Percentiles rank a stretch among this genome's conserved stretches.
Evolutionary conservation across 2,113 vertebrate species (phyloP).

Genomic region (Pristiophorus japonicus): DNA sequence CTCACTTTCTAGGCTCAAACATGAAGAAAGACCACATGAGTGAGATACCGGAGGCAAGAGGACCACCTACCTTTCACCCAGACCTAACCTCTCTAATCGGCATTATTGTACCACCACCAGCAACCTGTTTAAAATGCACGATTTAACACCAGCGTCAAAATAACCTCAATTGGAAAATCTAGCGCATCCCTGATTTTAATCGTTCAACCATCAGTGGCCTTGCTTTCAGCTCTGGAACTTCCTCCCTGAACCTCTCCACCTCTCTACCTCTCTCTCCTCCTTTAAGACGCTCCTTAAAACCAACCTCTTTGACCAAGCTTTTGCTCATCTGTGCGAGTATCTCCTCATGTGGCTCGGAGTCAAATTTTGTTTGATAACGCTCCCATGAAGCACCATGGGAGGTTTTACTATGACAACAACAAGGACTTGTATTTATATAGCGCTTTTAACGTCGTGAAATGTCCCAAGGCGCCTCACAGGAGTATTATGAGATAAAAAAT

Average conservation of each 20-base stretch:
- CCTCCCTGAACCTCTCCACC: background rate
- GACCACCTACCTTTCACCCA: too few relatives aligned
- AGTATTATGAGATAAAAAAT: too few relatives aligned
- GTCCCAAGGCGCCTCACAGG: too few relatives aligned
- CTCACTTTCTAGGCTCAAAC: background rate
- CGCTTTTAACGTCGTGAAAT: too few relatives aligned
- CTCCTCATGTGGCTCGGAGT: background rate
- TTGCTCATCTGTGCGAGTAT: background rate
- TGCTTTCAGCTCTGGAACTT: background rate
- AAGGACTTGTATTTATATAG: too few relatives aligned
- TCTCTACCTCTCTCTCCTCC: background rate
- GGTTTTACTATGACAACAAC: too few relatives aligned
- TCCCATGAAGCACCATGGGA: background rate
- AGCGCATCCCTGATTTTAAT: background rate
- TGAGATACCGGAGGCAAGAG: too few relatives aligned
- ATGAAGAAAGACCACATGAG: too few relatives aligned
- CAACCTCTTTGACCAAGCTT: background rate
- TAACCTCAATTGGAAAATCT: background rate
- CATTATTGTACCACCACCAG: background rate
- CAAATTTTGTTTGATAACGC: background rate
- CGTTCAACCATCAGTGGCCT: background rate
- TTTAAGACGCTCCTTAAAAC: background rate
- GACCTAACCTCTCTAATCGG: background rate
- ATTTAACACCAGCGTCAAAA: background rate
- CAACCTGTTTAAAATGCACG: background rate